Base-by-base conservation (phyloP, 2,888 invertebrate genomes). In the Callinectes sapidus region DNA sequence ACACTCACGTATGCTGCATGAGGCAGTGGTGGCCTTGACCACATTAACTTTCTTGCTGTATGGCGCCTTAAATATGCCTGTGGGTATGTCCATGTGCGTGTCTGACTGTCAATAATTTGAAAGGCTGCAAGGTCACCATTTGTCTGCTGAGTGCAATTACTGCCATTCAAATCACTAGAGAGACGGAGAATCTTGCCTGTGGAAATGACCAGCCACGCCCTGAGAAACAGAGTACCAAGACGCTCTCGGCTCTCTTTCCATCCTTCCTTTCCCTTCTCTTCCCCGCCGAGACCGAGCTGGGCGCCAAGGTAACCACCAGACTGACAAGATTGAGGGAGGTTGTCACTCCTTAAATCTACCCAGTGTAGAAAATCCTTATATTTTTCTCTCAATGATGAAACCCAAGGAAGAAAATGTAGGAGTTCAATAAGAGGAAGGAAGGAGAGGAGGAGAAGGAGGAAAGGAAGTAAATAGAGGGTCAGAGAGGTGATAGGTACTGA, bases 101-200 rank as follows among this genome's bases (percentile, higher is more conserved):
- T 71, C 28, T 71, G 23, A n/a, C 71, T 71, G 71, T 71, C 71
- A 71, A 71, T 71, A 71, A 71, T 71, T 71, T 71, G 71, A 71
- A 71, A 71, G 71, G 28, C 71, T 71, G 71, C 71, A 71, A 71
- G 71, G 71, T 71, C 71, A 71, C 71, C 71, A 71, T 71, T 71
- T 71, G 71, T 71, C 71, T 71, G 71, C 6, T 18, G 28, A 71
- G 71, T 71, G 71, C 71, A 71, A 71, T 71, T 71, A 71, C 71
- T 71, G 71, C n/a, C 71, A 71, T 71, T 71, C 71, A 71, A 71
- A 71, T 71, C 71, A 71, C 71, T 71, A 18, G 71, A 71, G n/a
- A 71, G 23, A 1, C 71, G 1, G 71, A 71, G 71, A n/a, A 28
- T 23, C 23, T 23, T 71, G 71, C 71, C 71, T n/a, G 71, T 71